Evolutionary conservation across 2,113 vertebrate genomes (phyloP), one percentile per base, ranked within the genome.

Genomic region (Phaethon lepturus): DNA sequence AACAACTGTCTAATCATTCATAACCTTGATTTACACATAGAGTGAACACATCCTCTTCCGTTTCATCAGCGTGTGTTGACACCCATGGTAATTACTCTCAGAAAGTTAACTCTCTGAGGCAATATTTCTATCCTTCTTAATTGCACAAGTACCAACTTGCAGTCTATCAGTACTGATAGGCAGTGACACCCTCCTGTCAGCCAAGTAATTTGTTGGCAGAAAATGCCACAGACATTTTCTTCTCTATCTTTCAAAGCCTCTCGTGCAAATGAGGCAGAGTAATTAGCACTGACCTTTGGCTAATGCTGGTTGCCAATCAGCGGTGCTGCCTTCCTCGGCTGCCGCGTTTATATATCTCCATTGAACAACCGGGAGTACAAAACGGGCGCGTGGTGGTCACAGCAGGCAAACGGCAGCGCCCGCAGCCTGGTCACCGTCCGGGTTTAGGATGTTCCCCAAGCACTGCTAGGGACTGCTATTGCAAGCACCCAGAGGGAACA

Each of bases 231-330:
- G 88, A 96, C 55, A 58, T 80, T 97, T 98, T 88, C 91, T 86
- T 59, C 95, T 73, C 74, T 62, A 71, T 93, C 92, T 96, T 96
- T 97, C 97, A 98, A 94, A 98, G 92, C 81, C 90, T 60, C 74
- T 94, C 80, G 96, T 97, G 97, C 94, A 98, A 97, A 98, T 33
- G 38, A 97, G 62, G 78, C 14, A 81, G 35, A 85, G 77, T 92
- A 98, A 98, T 98, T 98, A 98, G 91, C 72, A 24, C 60, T 97
- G 97, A 97, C 97, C 97, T 98, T 97, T 88, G 50, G 67, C 75
- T 94, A 82, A 95, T 84, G 79, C 68, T 53, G 71, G 52, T 82
- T 98, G 95, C 88, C 95, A 94, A 35, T 95, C 97, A 97, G 75
- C 60, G 14, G 17, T 19, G 45, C 68, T 42, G 17, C 59, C 67